These are phyloP conservation scores for Aleiodes alternator DNA, from an alignment of 2,888 invertebrate genomes.

Conservation along the genomic window DNA sequence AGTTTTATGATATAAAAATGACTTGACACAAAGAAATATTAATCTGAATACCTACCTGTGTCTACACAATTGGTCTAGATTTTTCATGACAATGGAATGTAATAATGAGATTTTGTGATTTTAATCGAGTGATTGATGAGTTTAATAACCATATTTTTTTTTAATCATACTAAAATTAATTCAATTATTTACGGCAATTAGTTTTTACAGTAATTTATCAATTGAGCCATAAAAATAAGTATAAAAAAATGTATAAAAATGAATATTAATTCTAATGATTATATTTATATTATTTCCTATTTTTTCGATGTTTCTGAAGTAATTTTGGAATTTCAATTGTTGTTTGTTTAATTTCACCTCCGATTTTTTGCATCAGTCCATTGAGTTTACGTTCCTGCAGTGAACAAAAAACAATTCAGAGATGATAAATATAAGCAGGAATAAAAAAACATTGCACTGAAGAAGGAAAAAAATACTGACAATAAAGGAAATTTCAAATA, in stretches of 20 bases:
- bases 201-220: too few species aligned
- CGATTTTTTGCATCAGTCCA: background rate
- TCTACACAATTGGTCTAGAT: background rate
- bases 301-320: constrained; percentile 24
- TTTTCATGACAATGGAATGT: too few species aligned
- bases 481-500: background rate
- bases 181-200: too few species aligned
- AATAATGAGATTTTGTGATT: too few species aligned
- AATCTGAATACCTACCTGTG: background rate
- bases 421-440: background rate
- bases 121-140: background rate
- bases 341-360: background rate
- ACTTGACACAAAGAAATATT: too few species aligned
- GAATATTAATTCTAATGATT: background rate
- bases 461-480: background rate
- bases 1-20: too few species aligned
- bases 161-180: too few species aligned
- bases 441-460: background rate
- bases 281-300: constrained; percentile 27
- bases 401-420: constrained; percentile 5
- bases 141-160: background rate
- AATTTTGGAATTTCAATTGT: constrained; percentile 33
- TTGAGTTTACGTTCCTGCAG: constrained; percentile 23
- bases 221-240: too few species aligned
- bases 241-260: constrained; percentile 18